Evolutionary conservation across 2,797 vertebrate genomes (phyloP).

Genomic region (Periophthalmus magnuspinnatus): DNA sequence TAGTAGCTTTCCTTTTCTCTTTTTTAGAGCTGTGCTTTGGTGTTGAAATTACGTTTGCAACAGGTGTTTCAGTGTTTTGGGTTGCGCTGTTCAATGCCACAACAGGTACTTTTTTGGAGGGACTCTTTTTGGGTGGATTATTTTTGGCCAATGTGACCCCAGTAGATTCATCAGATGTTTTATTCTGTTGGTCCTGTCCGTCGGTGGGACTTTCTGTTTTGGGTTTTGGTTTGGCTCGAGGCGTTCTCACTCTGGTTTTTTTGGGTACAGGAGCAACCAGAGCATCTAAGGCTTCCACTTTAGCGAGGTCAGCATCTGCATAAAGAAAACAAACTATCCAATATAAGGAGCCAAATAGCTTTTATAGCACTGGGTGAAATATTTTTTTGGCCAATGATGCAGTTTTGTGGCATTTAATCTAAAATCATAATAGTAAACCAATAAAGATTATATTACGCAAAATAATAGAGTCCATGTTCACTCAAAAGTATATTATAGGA

Average conservation of each 20-base stretch:
- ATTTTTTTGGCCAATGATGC: no score
- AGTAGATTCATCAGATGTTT: conserved; percentile 1
- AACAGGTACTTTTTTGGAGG: conserved; percentile 20
- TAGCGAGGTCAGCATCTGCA: conserved; percentile 69
- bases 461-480: no score
- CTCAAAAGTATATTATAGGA: no score
- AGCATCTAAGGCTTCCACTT: conserved; percentile 68
- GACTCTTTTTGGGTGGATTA: conserved; percentile 19
- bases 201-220: conserved; percentile 11
- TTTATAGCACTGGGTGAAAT: neutral
- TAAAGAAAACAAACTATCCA: conserved; percentile 19
- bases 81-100: neutral
- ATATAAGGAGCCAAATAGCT: neutral
- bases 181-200: neutral
- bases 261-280: conserved; percentile 30
- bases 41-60: neutral
- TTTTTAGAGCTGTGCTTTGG: conserved; percentile 28
- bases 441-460: no score
- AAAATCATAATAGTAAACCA: no score
- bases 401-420: no score
- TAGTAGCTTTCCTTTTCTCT: conserved; percentile 27
- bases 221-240: conserved; percentile 37
- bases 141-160: conserved; percentile 20
- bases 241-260: conserved; percentile 53
- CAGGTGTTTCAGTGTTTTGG: neutral